A percentile compares a stretch with the other conserved stretches of the same genome.
phyloP scores from a whole-genome alignment of 2,888 invertebrate species.

The Ceratothoa steindachneri region DNA sequence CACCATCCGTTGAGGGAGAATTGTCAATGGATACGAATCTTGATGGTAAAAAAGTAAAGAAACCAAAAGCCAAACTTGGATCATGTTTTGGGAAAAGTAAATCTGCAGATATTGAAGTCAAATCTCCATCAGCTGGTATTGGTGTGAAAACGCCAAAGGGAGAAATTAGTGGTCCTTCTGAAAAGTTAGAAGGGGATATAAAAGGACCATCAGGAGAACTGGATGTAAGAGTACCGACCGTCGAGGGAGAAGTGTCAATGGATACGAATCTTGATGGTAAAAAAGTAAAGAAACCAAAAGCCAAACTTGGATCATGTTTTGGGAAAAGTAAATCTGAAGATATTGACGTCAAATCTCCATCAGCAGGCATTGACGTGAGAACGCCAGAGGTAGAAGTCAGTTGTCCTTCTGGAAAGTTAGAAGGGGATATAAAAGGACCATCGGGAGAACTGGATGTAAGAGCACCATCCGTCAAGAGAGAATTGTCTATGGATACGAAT shows the following conservation, averaged over 20 bases:
- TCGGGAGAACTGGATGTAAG: too few relatives aligned
- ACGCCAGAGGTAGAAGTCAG: neutral
- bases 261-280: neutral
- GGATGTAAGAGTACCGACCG: neutral
- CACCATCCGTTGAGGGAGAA: too few relatives aligned
- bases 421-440: neutral
- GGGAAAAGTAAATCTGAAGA: neutral
- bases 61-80: neutral
- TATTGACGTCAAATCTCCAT: neutral
- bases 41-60: neutral
- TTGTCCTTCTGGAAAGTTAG: neutral
- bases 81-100: neutral
- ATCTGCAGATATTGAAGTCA: neutral
- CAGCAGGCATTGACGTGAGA: neutral
- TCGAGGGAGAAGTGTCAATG: neutral
- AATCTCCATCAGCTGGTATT: neutral
- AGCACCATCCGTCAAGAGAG: too few relatives aligned
- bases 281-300: neutral
- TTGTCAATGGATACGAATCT: too few relatives aligned
- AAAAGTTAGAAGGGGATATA: neutral
- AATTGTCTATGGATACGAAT: too few relatives aligned
- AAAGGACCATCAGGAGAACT: neutral
- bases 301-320: neutral
- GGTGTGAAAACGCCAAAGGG: neutral
- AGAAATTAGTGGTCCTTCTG: neutral